A percentile compares a stretch with the other conserved stretches of the same genome.
These are phyloP conservation scores for Anhinga anhinga DNA, from an alignment of 2,113 vertebrate species.

Conservation along the genomic window DNA sequence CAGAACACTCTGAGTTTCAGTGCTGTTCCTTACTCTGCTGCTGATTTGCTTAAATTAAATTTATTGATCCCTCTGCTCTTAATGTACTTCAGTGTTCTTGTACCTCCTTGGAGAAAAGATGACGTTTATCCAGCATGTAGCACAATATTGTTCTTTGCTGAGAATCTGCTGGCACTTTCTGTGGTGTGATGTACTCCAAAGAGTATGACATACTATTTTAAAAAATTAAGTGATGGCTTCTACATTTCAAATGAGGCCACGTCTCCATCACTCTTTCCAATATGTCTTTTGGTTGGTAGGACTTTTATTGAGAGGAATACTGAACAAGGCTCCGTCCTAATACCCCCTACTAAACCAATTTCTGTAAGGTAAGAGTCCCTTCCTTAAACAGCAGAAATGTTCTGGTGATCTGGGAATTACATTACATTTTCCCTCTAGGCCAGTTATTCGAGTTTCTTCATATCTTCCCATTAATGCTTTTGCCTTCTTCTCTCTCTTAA, in stretches of 20 bases:
- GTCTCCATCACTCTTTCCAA: neutral
- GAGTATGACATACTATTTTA: neutral
- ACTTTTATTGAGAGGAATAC: neutral
- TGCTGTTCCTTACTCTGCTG: neutral
- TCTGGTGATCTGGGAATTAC: neutral
- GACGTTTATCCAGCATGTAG: neutral
- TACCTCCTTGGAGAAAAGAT: neutral
- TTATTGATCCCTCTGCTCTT: neutral
- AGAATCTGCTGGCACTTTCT: neutral
- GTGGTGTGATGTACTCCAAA: neutral
- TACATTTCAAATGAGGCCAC: neutral
- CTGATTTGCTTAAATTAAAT: constrained; percentile 4
- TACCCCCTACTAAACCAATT: neutral
- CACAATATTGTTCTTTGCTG: neutral
- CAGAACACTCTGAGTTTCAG: neutral
- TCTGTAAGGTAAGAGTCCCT: neutral
- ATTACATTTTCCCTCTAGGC: neutral
- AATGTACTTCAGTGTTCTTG: neutral
- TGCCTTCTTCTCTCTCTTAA: neutral
- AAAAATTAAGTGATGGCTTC: neutral
- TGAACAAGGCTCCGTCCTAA: neutral
- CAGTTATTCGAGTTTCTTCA: neutral
- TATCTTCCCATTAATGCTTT: neutral
- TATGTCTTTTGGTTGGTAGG: neutral
- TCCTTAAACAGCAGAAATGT: neutral